Base-by-base conservation (phyloP, 2,113 vertebrate genomes). In the Platysternon megacephalum region DNA sequence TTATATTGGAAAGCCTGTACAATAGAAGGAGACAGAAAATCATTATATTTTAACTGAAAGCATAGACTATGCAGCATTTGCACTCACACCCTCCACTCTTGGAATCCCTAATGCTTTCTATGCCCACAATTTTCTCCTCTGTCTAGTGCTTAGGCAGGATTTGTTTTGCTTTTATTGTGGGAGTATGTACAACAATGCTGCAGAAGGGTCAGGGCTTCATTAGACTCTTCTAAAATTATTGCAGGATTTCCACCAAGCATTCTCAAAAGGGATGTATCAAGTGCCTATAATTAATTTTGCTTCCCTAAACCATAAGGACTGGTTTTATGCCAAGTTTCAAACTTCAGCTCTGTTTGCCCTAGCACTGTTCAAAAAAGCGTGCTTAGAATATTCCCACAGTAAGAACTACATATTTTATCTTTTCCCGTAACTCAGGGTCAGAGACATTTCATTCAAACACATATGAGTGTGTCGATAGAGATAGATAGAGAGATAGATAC, bases 341-440 rank as follows among this genome's bases (percentile, higher is more conserved):
- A 92, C 51, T 44, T 80, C 22, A 94, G 55, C 19, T 80, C 58
- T 48, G 44, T 61, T 82, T 78, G 29, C 46, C 56, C 26, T 53
- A 32, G 35, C 55, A n/a, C 29, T 58, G 28, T 21, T 56, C 1
- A 79, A 86, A 80, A 68, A n/a, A n/a, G 19, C 22, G 21, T 0
- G 0, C 32, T 55, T 16, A 3, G 79, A 49, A 11, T 42, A 88
- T 87, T 97, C 93, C 53, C 80, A 91, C 9, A 49, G 8, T 21
- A 79, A 29, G 42, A 39, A 78, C 61, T 86, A 39, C 81, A 42
- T 65, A 72, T 90, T 91, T 86, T 52, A 91, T 44, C 8, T 74
- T 86, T 58, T 88, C 28, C 79, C 55, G 48, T 53, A 96, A 95
- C 90, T 89, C 82, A 94, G 90, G 56, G 80, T 11, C 79, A n/a